These are phyloP conservation scores for Stomatorhinus walkeri DNA, from an alignment of 2,797 vertebrate species.

Conservation along the genomic window DNA sequence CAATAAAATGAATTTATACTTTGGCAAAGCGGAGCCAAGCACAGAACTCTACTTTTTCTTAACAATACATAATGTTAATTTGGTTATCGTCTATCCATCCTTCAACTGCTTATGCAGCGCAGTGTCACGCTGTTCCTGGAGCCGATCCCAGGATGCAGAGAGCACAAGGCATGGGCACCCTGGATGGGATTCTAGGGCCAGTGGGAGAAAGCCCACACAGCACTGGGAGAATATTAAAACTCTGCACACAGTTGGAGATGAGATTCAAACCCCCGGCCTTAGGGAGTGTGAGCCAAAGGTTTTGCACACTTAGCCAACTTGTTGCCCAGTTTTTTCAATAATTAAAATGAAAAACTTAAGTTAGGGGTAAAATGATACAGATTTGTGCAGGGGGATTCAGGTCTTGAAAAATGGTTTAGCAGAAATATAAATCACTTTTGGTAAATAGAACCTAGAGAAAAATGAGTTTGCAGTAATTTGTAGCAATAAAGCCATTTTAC, in stretches of 20 bases:
- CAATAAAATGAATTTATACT: background rate
- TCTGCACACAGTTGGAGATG: background rate
- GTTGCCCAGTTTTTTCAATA: background rate
- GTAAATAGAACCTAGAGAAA: background rate
- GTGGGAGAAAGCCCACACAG: background rate
- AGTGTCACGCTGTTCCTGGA: background rate
- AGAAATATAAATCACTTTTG: background rate
- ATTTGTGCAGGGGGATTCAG: background rate
- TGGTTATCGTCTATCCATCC: background rate
- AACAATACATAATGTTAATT: background rate
- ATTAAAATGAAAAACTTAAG: background rate
- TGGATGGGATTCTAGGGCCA: background rate
- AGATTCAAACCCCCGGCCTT: background rate
- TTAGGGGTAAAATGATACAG: background rate
- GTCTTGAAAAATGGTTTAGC: background rate
- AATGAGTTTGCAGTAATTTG: background rate
- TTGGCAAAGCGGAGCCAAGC: background rate
- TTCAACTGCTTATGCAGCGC: background rate
- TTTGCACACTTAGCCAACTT: background rate
- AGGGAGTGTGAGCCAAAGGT: background rate
- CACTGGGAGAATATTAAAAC: background rate
- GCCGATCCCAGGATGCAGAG: background rate
- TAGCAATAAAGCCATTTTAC: constrained; percentile 49
- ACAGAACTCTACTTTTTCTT: background rate
- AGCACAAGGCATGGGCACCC: background rate